Base-by-base conservation (phyloP, 2,113 vertebrate genomes). In the Pipa parva region DNA sequence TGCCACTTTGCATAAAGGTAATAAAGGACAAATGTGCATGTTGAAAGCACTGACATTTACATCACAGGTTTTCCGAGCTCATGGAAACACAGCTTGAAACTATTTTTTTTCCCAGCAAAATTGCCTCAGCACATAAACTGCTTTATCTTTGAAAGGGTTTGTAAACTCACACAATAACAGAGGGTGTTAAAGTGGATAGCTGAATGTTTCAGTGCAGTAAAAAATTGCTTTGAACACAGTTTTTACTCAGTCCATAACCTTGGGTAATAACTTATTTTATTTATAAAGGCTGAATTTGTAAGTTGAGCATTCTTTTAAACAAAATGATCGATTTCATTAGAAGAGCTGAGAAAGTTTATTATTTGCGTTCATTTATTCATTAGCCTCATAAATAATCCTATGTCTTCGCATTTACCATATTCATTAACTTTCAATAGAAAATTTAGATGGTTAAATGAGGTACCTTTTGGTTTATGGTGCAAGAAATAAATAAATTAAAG, bases 141-240 rank as follows among this genome's bases (percentile, higher is more conserved):
- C 36, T 70, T 70, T 70, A 70, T 70, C 48, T 60, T 51, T 60
- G 31, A 60, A 70, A 37, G 46, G 58, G 58, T 70, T 70, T 70
- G 66, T 61, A 70, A 70, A 58, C 66, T 70, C 58, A 54, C 66
- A 70, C 57, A 70, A 61, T 70, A 70, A 70, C 66, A 61, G 36
- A 70, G 66, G 58, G 58, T 70, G 66, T 61, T 61, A 70, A 70
- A 70, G 66, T 70, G 48, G 25, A 70, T 52, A 61, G 58, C 21
- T 54, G 57, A 61, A 61, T 61, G 58, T 70, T 60, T 70, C 48
- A 15, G 49, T 54, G 66, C 58, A 61, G 58, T 70, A 61, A 70
- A 69, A 68, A 54, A 54, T 60, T 70, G 66, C 66, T 61, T 70
- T 69, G 57, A 69, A 57, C 65, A 60, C 65, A 69, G 56, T 68